Evolutionary conservation across 1,140 invertebrate species (phyloP).

Genomic region (Pachyrhynchus sulphureomaculatus): DNA sequence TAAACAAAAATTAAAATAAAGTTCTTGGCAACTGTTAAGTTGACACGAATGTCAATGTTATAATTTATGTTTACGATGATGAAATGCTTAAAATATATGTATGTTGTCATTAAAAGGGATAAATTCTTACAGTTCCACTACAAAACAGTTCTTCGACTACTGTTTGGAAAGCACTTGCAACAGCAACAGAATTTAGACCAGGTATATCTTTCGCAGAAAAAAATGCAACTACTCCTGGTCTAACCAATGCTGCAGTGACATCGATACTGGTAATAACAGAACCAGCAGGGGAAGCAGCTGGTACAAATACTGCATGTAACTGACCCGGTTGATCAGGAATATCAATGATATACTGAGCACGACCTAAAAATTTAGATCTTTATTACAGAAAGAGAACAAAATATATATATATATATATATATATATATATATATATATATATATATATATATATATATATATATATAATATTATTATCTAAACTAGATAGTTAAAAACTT

Average conservation of each 20-base stretch:
- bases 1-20: too few species aligned
- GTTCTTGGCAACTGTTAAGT: too few species aligned
- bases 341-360: constrained; percentile 70
- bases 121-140: constrained; percentile 49
- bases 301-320: constrained; percentile 64
- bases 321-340: constrained; percentile 56
- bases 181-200: constrained; percentile 60
- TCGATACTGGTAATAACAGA: constrained; percentile 59
- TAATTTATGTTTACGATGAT: too few species aligned
- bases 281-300: constrained; percentile 56
- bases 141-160: constrained; percentile 58
- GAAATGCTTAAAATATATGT: too few species aligned
- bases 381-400: too few species aligned
- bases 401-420: too few species aligned
- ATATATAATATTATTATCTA: too few species aligned
- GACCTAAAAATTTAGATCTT: constrained; percentile 53
- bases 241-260: constrained; percentile 61
- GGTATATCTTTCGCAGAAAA: constrained; percentile 74
- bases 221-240: constrained; percentile 68
- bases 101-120: neutral
- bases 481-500: too few species aligned
- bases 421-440: too few species aligned
- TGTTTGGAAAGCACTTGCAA: constrained; percentile 13
- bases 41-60: too few species aligned
- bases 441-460: too few species aligned